Evolutionary conservation across 2,797 vertebrate species (phyloP).

Genomic region (Bradypodion ventrale): DNA sequence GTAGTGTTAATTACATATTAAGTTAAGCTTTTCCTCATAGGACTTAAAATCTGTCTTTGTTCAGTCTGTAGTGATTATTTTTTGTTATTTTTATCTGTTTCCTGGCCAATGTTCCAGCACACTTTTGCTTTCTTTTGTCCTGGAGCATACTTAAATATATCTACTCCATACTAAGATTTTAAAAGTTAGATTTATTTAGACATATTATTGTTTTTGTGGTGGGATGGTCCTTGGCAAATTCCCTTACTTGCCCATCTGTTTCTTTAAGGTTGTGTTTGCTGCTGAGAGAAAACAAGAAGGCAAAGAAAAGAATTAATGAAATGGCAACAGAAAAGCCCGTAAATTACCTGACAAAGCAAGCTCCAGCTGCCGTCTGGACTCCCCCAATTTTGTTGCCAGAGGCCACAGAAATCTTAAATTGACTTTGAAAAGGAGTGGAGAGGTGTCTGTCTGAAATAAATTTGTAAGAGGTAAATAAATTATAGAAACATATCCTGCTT

Average conservation of each 20-base stretch:
- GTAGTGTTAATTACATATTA: slow-evolving; percentile 33
- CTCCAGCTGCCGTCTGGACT: background rate
- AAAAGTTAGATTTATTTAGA: background rate
- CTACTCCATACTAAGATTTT: background rate
- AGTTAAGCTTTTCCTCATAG: slow-evolving; percentile 24
- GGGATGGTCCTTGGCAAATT: background rate
- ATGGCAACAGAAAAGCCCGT: background rate
- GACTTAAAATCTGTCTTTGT: slow-evolving; percentile 1
- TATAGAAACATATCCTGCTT: background rate
- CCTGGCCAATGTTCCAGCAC: background rate
- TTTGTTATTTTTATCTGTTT: background rate
- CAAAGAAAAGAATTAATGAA: slow-evolving; percentile 1
- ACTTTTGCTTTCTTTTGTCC: background rate
- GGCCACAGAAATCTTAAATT: background rate
- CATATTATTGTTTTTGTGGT: background rate
- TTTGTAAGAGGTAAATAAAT: too few species aligned
- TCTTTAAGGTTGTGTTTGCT: background rate
- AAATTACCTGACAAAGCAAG: slow-evolving; percentile 4
- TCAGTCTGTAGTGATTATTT: background rate
- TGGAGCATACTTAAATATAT: background rate
- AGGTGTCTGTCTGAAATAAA: too few species aligned
- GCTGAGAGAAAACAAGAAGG: slow-evolving; percentile 1
- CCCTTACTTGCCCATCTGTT: slow-evolving; percentile 10
- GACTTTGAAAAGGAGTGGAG: background rate
- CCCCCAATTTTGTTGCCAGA: background rate